Evolutionary conservation across 1,140 invertebrate species (phyloP), one percentile per base, ranked within the genome.

Genomic region (Phthorimaea operculella): DNA sequence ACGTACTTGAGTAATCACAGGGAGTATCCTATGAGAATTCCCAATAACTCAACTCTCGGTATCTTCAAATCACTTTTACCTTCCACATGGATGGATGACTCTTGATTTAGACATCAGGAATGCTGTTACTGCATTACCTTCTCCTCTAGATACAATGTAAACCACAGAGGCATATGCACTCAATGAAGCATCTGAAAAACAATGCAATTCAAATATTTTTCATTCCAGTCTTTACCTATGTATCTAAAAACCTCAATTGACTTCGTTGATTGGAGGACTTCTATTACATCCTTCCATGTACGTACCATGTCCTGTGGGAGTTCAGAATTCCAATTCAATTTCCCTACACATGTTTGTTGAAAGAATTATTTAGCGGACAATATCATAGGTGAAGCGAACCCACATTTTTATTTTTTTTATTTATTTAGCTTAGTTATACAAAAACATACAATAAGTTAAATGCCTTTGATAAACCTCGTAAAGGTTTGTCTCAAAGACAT

Each of bases 181-280:
- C 16, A 33, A 52, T 1, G 56, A 57, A 6, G 56, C 56, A 12
- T 57, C n/a, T n/a, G n/a, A n/a, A n/a, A n/a, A n/a, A n/a, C n/a
- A n/a, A n/a, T n/a, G n/a, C n/a, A n/a, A n/a, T n/a, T n/a, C n/a
- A n/a, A n/a, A n/a, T n/a, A n/a, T n/a, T n/a, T n/a, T n/a, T n/a
- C n/a, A n/a, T n/a, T n/a, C n/a, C n/a, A n/a, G n/a, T n/a, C n/a
- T n/a, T n/a, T n/a, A n/a, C n/a, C n/a, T n/a, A n/a, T n/a, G n/a
- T n/a, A n/a, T n/a, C n/a, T n/a, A n/a, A n/a, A n/a, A n/a, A n/a
- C n/a, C n/a, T n/a, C n/a, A n/a, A n/a, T n/a, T n/a, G n/a, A n/a
- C n/a, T n/a, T n/a, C n/a, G n/a, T n/a, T n/a, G n/a, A n/a, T n/a
- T n/a, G n/a, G n/a, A n/a, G n/a, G n/a, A n/a, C n/a, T n/a, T n/a